Evolutionary conservation across 2,113 vertebrate genomes (phyloP).

Genomic region (Numida meleagris): DNA sequence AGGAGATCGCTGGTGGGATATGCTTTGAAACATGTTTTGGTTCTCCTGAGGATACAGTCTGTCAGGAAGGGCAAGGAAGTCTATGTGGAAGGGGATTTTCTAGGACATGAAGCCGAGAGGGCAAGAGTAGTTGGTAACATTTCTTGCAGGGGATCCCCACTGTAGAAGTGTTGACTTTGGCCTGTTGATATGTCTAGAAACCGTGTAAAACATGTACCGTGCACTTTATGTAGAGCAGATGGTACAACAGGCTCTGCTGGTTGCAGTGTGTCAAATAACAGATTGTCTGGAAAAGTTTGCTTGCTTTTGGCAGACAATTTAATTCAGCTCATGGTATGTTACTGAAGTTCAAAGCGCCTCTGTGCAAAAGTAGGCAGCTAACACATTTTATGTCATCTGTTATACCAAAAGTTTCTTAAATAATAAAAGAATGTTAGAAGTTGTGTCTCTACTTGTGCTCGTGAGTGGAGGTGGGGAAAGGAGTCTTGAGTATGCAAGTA

Average conservation of each 20-base stretch:
- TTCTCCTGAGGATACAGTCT: not conserved
- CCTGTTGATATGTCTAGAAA: constrained; percentile 30
- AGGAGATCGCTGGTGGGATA: not conserved
- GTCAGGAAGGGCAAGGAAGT: not conserved
- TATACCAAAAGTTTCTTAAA: constrained; percentile 40
- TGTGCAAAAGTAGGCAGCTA: not conserved
- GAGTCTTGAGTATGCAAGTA: not conserved
- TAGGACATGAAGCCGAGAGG: not conserved
- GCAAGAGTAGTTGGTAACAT: not conserved
- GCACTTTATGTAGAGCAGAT: constrained; percentile 62
- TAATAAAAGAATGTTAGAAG: constrained; percentile 7
- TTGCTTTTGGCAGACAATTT: constrained; percentile 42
- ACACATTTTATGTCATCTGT: constrained; percentile 52
- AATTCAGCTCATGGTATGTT: not conserved
- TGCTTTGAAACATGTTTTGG: not conserved
- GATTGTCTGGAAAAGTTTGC: constrained; percentile 70
- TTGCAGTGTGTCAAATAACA: constrained; percentile 71
- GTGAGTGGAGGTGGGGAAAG: not conserved
- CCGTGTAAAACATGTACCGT: not conserved
- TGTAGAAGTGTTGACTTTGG: constrained; percentile 40
- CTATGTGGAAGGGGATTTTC: not conserved
- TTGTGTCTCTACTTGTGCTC: constrained; percentile 33
- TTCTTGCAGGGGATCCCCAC: constrained; percentile 20
- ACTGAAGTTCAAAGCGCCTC: not conserved
- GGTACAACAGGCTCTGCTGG: constrained; percentile 58